These are phyloP conservation scores for Aleadryas rufinucha DNA, from an alignment of 2,113 vertebrate genomes.

Conservation along the genomic window DNA sequence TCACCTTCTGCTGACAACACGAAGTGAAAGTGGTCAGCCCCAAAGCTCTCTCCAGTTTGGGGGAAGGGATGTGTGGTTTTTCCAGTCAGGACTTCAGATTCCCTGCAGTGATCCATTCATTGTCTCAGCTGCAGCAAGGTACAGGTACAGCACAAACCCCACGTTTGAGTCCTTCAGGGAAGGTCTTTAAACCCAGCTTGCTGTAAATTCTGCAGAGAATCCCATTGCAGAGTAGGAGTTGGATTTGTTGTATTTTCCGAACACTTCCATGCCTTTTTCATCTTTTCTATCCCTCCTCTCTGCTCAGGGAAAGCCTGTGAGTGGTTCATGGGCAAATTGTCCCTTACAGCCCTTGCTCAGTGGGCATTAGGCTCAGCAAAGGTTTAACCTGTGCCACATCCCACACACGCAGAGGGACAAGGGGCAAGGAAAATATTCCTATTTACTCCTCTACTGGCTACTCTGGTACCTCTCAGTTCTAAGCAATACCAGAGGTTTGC, in stretches of 20 bases:
- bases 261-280: not conserved
- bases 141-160: not conserved
- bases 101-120: not conserved
- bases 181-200: not conserved
- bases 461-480: not conserved
- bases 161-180: not conserved
- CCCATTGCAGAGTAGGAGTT: accelerated
- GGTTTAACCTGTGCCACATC: not conserved
- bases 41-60: not conserved
- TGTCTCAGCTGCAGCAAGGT: not conserved
- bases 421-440: not conserved
- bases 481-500: not conserved
- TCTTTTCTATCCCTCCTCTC: not conserved
- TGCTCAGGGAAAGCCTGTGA: not conserved
- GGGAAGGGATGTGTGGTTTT: not conserved
- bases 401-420: not conserved
- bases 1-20: slow-evolving; percentile 49
- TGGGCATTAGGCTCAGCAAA: not conserved
- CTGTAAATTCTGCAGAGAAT: not conserved
- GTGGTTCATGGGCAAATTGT: not conserved
- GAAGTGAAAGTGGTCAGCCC: not conserved
- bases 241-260: not conserved
- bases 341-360: not conserved
- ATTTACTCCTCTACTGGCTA: not conserved
- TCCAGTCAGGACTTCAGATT: not conserved